Conservation (phyloP, 2,797 vertebrate species). For the Craterocephalus amniculus region DNA sequence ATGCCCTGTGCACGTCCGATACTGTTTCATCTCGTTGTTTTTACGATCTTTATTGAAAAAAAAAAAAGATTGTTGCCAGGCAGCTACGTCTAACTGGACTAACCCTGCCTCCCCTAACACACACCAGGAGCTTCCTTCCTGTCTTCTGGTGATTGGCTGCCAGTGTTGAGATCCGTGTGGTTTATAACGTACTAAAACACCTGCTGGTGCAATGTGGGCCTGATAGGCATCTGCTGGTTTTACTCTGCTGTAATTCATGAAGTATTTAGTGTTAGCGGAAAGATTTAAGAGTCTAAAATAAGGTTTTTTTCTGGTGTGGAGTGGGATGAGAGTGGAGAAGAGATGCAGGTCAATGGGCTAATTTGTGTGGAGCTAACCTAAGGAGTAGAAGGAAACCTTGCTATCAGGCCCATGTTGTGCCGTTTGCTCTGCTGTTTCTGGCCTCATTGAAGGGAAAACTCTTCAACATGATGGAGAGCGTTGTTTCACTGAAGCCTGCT, state of each 20-base stretch:
- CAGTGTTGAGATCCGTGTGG: slow-evolving; percentile 37
- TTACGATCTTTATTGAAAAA: slow-evolving; percentile 23
- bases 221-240: slow-evolving; percentile 45
- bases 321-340: no score
- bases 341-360: neutral
- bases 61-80: slow-evolving; percentile 54
- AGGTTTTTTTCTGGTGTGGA: neutral
- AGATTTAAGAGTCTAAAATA: neutral
- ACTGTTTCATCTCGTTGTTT: slow-evolving; percentile 32
- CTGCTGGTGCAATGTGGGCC: slow-evolving; percentile 51
- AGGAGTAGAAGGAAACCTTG: slow-evolving; percentile 1
- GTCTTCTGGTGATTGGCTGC: slow-evolving; percentile 67
- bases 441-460: slow-evolving; percentile 27
- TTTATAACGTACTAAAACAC: slow-evolving; percentile 74
- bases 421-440: slow-evolving; percentile 37
- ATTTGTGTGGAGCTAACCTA: no score
- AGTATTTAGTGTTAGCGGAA: neutral
- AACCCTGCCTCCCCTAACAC: slow-evolving; percentile 72
- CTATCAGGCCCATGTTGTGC: slow-evolving; percentile 67
- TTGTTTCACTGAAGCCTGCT: slow-evolving; percentile 67
- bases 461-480: slow-evolving; percentile 43
- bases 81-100: slow-evolving; percentile 73
- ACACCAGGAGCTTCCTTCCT: slow-evolving; percentile 54
- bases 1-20: slow-evolving; percentile 86
- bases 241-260: neutral